Conservation (phyloP, 2,888 invertebrate species). For the Troilus luridus region DNA sequence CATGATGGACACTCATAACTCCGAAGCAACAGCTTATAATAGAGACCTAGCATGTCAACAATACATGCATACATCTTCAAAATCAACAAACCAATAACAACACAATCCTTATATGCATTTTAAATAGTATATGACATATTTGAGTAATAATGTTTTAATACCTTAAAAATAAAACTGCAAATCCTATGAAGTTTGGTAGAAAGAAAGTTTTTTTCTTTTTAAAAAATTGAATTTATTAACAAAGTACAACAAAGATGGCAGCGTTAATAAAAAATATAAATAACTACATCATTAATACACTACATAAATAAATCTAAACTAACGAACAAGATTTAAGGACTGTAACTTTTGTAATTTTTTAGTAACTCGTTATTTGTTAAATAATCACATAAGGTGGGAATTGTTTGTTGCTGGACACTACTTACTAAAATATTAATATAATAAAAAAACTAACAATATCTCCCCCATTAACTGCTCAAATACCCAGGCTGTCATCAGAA, state of each 20-base stretch:
- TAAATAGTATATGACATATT: no score
- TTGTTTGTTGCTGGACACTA: background rate
- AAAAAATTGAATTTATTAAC: background rate
- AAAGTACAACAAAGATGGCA: conserved; percentile 27
- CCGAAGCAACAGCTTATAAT: no score
- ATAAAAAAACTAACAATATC: background rate
- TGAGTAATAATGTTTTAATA: no score
- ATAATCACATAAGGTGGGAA: background rate
- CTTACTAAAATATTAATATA: background rate
- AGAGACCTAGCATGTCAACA: no score
- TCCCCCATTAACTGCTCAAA: background rate
- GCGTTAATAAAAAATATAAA: background rate
- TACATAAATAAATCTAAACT: background rate
- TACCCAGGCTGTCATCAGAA: conserved; percentile 46
- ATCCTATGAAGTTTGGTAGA: background rate
- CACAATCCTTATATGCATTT: no score
- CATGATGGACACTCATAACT: no score
- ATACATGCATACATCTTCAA: no score
- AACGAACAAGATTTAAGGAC: background rate
- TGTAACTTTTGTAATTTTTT: background rate
- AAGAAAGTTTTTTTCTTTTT: background rate
- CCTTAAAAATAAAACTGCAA: no score
- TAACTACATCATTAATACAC: background rate
- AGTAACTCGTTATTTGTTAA: background rate
- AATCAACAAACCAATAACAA: no score